A percentile compares a stretch with the other conserved stretches of the same genome.
These are phyloP conservation scores for Strigamia crassipes DNA, from an alignment of 2,888 invertebrate genomes.

Conservation along the genomic window DNA sequence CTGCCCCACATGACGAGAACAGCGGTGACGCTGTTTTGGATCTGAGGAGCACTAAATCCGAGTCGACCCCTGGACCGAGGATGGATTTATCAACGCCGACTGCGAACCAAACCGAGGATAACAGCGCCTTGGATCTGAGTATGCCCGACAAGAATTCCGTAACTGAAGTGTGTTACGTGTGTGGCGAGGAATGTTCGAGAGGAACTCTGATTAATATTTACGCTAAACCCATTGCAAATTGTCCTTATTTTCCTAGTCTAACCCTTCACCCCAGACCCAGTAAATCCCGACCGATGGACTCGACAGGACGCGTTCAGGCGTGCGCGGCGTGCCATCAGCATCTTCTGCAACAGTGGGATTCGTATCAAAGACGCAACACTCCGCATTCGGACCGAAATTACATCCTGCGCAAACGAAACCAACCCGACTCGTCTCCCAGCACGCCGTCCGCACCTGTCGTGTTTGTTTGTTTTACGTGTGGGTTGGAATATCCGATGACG, in stretches of 20 bases:
- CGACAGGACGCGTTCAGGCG: slow-evolving; percentile 74
- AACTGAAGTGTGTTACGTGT: slow-evolving; percentile 82
- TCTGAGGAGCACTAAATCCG: slow-evolving; percentile 43
- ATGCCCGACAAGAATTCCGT: slow-evolving; percentile 92
- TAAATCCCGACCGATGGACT: slow-evolving; percentile 82
- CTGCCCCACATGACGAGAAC: slow-evolving; percentile 23
- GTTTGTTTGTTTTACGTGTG: slow-evolving; percentile 89
- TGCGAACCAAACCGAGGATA: background rate
- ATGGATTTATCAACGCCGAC: background rate
- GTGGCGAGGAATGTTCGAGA: slow-evolving; percentile 83
- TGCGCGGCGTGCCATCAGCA: slow-evolving; percentile 84
- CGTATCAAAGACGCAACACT: slow-evolving; percentile 72
- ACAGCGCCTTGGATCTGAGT: slow-evolving; percentile 73
- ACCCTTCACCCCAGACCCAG: slow-evolving; percentile 81
- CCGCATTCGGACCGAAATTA: slow-evolving; percentile 79
- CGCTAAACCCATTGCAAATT: slow-evolving; percentile 64
- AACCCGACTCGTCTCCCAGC: background rate
- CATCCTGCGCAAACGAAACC: slow-evolving; percentile 71
- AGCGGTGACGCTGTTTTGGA: slow-evolving; percentile 42
- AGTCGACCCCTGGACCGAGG: background rate
- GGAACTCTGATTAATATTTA: slow-evolving; percentile 73
- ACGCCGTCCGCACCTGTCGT: slow-evolving; percentile 54
- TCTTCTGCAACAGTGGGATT: slow-evolving; percentile 85
- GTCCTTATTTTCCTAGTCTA: slow-evolving; percentile 61
- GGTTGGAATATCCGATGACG: slow-evolving; percentile 77